A percentile compares a stretch with the other conserved stretches of the same genome.
Conservation (phyloP, 2,113 vertebrate species). For the Chionodraco myersi region DNA sequence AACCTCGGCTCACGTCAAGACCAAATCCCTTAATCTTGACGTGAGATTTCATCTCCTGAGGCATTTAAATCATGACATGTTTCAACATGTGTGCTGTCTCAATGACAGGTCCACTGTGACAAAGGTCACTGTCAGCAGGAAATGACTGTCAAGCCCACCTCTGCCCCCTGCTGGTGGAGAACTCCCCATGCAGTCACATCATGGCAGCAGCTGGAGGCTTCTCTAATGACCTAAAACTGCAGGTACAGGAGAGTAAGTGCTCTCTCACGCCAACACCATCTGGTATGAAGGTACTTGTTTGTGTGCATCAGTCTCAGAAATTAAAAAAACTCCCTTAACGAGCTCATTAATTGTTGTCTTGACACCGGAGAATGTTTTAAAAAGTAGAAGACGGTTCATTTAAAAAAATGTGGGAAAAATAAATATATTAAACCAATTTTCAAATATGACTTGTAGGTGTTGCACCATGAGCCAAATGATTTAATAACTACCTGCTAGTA, state of each 20-base stretch:
- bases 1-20: background rate
- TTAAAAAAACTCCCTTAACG: background rate
- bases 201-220: background rate
- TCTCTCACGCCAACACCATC: background rate
- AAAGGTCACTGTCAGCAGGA: constrained; percentile 53
- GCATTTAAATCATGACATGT: constrained; percentile 1
- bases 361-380: constrained; percentile 3
- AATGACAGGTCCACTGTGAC: constrained; percentile 6
- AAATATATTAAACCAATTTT: background rate
- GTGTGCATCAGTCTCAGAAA: background rate
- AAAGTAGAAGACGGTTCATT: background rate
- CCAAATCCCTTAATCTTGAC: background rate
- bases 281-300: background rate
- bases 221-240: background rate
- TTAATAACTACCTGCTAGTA: background rate
- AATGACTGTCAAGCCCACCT: constrained; percentile 39
- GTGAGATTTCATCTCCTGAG: constrained; percentile 7
- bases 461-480: background rate
- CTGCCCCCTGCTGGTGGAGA: constrained; percentile 59
- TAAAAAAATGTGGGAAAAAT: background rate
- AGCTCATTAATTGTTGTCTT: background rate
- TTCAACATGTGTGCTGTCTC: background rate
- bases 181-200: background rate
- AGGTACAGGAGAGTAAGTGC: background rate
- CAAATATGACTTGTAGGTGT: background rate